phyloP scores from a whole-genome alignment of 2,113 vertebrate species.

The Leptobrachium leishanense region DNA sequence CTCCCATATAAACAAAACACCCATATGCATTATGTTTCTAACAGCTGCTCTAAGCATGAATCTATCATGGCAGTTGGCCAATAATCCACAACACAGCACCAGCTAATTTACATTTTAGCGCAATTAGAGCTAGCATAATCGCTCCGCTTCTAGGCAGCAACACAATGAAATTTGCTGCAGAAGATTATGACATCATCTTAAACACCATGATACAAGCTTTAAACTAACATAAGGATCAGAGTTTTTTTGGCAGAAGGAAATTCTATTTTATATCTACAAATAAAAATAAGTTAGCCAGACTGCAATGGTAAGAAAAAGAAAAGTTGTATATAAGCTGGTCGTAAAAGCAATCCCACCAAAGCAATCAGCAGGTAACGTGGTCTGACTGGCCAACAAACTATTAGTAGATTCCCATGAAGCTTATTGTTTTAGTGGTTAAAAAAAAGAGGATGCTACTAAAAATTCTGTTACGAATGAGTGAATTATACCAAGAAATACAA shows the following conservation, averaged over 20 bases:
- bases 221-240: slow-evolving; percentile 42
- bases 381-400: too few relatives aligned
- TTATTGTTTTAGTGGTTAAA: too few relatives aligned
- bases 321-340: neutral
- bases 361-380: too few relatives aligned
- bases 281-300: slow-evolving; percentile 12
- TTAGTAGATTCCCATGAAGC: too few relatives aligned
- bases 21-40: slow-evolving; percentile 58
- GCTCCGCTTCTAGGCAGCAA: slow-evolving; percentile 73
- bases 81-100: slow-evolving; percentile 60
- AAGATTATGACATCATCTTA: slow-evolving; percentile 76
- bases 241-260: neutral
- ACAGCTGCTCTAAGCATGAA: slow-evolving; percentile 60
- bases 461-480: too few relatives aligned
- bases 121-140: slow-evolving; percentile 75
- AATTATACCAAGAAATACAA: too few relatives aligned
- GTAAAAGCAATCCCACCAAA: too few relatives aligned
- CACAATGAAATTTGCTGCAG: slow-evolving; percentile 68
- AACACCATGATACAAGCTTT: slow-evolving; percentile 69
- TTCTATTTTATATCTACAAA: slow-evolving; percentile 1
- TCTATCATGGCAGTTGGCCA: slow-evolving; percentile 63
- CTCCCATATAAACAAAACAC: slow-evolving; percentile 59
- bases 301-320: neutral
- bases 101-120: slow-evolving; percentile 75
- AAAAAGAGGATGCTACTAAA: too few relatives aligned